Conservation (phyloP, 2,888 invertebrate species). For the Sussaba pulchella region DNA sequence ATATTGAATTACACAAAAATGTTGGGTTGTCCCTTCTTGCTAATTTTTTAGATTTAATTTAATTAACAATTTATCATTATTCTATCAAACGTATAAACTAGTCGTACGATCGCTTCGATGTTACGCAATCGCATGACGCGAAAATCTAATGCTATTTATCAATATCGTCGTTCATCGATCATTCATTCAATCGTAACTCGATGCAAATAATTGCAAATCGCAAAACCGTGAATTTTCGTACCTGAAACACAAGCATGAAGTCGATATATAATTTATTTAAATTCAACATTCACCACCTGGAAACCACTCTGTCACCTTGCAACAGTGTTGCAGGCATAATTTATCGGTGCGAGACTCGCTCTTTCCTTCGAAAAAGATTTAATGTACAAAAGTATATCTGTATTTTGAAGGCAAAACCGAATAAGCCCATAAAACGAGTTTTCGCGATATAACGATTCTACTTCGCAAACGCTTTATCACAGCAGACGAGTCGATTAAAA, state of each 20-base stretch:
- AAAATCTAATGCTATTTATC: neutral
- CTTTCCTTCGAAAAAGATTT: constrained; percentile 41
- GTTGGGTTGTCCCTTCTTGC: too few relatives aligned
- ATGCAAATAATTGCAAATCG: neutral
- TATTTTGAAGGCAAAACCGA: too few relatives aligned
- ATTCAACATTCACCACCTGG: constrained; percentile 23
- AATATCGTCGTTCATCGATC: neutral
- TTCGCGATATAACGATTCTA: too few relatives aligned
- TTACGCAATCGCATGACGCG: constrained; percentile 1
- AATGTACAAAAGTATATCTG: too few relatives aligned
- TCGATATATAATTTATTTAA: neutral
- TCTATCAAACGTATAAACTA: neutral
- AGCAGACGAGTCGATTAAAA: too few relatives aligned
- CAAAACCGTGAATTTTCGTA: neutral
- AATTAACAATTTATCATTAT: neutral
- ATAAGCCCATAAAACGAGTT: too few relatives aligned
- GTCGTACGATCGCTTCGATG: neutral
- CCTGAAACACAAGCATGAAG: neutral
- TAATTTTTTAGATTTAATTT: too few relatives aligned
- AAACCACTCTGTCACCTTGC: constrained; percentile 29
- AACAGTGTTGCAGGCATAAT: constrained; percentile 8
- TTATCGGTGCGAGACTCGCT: constrained; percentile 19
- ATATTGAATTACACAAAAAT: too few relatives aligned
- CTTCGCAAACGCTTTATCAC: too few relatives aligned
- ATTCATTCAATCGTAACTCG: neutral